Evolutionary conservation across 2,888 invertebrate species (phyloP).

Genomic region (Plebejus melissa): DNA sequence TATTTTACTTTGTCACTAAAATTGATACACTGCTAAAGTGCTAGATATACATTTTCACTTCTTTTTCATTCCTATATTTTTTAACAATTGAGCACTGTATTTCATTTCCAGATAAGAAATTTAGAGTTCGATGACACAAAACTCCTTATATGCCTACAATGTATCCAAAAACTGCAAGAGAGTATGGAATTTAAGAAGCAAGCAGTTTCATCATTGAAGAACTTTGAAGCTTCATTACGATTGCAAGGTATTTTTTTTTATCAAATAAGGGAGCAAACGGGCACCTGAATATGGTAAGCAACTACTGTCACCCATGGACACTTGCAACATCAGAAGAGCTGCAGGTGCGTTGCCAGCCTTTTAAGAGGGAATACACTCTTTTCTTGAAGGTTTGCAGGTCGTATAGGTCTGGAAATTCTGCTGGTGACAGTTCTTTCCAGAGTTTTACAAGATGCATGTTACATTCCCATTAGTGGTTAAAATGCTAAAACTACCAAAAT

Average conservation of each 20-base stretch:
- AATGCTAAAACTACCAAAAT: no score
- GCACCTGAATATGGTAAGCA: no score
- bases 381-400: no score
- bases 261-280: no score
- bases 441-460: slow-evolving; percentile 33
- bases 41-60: not conserved
- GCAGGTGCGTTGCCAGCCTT: no score
- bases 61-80: not conserved
- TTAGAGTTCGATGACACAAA: slow-evolving; percentile 61
- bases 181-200: slow-evolving; percentile 49
- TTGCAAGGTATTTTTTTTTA: slow-evolving; percentile 42
- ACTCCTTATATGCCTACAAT: slow-evolving; percentile 54
- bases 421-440: no score
- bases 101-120: slow-evolving; percentile 46
- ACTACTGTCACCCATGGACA: no score
- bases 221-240: slow-evolving; percentile 45
- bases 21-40: not conserved
- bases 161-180: slow-evolving; percentile 48
- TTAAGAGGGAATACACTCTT: no score
- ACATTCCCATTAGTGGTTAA: not conserved
- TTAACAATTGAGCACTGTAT: not conserved
- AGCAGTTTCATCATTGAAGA: slow-evolving; percentile 50
- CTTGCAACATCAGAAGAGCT: no score
- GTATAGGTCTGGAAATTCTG: no score
- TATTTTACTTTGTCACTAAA: not conserved